Evolutionary conservation across 2,113 vertebrate genomes (phyloP), one percentile per base, ranked within the genome.

Genomic region (Garra rufa): DNA sequence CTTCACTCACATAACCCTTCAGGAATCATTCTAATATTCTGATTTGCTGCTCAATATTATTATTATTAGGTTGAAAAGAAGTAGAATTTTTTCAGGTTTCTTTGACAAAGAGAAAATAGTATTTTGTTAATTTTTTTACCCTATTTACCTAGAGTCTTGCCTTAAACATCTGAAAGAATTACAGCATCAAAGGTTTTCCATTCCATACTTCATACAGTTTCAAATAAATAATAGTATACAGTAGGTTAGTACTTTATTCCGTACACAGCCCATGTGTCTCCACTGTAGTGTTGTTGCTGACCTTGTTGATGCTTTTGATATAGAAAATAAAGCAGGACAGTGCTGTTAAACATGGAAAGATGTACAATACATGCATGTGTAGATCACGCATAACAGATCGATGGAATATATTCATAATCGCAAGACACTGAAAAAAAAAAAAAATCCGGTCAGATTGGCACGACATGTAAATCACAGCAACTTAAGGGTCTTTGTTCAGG

Each of bases 401-500:
- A n/a, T 71, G 59, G 71, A 85, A n/a, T 81, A 87, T 81, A 81
- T 87, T 83, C 50, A 69, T 70, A 79, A 76, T 82, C 24, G 52
- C 87, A 79, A 86, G 83, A 85, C 79, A 71, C 52, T 65, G 34
- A 79, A 55, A 82, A 74, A n/a, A n/a, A n/a, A n/a, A n/a, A n/a
- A 24, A 80, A 76, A 81, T 76, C 82, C 75, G 48, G 69, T 80
- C 82, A 52, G 81, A 86, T 89, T 85, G 86, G 86, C 85, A 89
- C 86, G 55, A 55, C 34, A 26, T 79, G 41, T 59, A 80, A 81
- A 86, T 81, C 73, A 83, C 69, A 52, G 30, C 21, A n/a, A 81
- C 48, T 38, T n/a, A 50, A 83, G 69, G 34, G 34, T 48, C 44
- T 21, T 65, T 75, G 38, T 65, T 65, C 11, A 5, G 17, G 57